Evolutionary conservation across 2,888 invertebrate genomes (phyloP).

Genomic region (Fragum fragum): DNA sequence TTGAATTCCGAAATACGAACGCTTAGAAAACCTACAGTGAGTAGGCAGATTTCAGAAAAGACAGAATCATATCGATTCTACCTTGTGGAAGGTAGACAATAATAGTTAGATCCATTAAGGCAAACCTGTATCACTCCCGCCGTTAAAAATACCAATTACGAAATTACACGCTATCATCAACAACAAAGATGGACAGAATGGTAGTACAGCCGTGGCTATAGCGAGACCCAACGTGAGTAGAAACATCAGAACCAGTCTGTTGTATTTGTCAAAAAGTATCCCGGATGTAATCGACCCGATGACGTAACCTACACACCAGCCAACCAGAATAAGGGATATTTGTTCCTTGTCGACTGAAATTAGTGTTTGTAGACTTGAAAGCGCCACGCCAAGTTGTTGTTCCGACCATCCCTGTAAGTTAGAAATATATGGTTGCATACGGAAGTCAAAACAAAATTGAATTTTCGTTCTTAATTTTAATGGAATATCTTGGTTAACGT

Average conservation of each 20-base stretch:
- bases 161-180: slow-evolving; percentile 2
- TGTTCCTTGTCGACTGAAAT: background rate
- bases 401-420: slow-evolving; percentile 18
- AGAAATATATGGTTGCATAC: too few species aligned
- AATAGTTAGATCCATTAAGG: too few species aligned
- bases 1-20: too few species aligned
- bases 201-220: background rate
- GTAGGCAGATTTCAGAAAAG: too few species aligned
- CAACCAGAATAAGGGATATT: background rate
- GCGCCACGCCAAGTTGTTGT: background rate
- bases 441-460: too few species aligned
- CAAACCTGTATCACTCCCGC: slow-evolving; percentile 7
- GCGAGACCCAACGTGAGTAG: background rate
- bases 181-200: background rate
- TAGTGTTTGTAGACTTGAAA: background rate
- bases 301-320: background rate
- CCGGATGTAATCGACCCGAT: background rate
- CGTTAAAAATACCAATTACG: background rate
- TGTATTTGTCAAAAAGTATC: slow-evolving; percentile 11
- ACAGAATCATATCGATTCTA: too few species aligned
- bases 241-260: background rate
- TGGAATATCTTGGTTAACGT: too few species aligned
- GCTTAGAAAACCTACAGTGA: too few species aligned
- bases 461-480: too few species aligned
- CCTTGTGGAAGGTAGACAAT: too few species aligned